Evolutionary conservation across 2,888 invertebrate species (phyloP).

Genomic region (Brachyptera risi): DNA sequence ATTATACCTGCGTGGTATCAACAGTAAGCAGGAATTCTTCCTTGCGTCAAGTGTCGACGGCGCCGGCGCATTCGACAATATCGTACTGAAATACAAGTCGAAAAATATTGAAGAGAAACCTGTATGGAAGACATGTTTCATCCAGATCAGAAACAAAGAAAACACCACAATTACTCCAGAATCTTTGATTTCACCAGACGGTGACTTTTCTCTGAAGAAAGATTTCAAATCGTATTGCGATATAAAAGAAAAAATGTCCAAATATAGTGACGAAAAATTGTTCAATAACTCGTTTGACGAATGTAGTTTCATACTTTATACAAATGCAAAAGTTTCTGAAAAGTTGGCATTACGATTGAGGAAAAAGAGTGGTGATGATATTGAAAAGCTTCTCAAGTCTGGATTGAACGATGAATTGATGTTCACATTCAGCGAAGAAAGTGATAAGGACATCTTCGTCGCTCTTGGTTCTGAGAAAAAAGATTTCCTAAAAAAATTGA

Average conservation of each 20-base stretch:
- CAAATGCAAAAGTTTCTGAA: not conserved
- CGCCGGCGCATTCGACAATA: not conserved
- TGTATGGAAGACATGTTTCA: constrained; percentile 5
- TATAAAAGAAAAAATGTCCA: not conserved
- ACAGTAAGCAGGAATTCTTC: not conserved
- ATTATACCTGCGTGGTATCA: constrained; percentile 3
- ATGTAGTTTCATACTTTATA: not conserved
- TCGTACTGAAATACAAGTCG: not conserved
- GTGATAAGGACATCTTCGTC: not conserved
- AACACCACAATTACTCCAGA: not conserved
- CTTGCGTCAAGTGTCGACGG: not conserved
- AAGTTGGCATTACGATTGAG: not conserved
- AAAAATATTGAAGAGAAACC: not conserved
- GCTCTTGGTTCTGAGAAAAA: not conserved
- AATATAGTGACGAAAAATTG: not conserved
- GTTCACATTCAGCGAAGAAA: not conserved
- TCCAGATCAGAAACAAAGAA: not conserved
- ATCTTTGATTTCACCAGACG: not conserved
- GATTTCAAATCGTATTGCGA: not conserved
- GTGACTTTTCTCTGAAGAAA: not conserved
- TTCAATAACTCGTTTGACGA: not conserved
- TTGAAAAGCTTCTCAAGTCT: not conserved
- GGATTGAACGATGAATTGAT: not conserved
- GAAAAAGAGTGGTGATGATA: not conserved
- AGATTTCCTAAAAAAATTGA: not conserved